A percentile compares a stretch with the other conserved stretches of the same genome.
Conservation (phyloP, 2,888 invertebrate species). For the Crepidodera aurea region DNA sequence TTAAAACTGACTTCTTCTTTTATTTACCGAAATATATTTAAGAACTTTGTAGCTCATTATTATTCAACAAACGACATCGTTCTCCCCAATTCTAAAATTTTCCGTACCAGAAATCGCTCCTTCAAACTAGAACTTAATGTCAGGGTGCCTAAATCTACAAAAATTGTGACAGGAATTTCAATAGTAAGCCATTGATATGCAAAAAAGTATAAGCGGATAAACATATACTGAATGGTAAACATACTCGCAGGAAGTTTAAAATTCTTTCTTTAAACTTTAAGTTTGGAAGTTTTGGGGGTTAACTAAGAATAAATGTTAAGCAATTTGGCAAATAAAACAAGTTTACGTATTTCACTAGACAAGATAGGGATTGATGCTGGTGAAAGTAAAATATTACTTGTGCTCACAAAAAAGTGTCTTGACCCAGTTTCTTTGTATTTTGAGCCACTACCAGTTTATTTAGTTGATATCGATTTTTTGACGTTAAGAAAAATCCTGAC, state of each 20-base stretch:
- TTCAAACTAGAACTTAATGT: slow-evolving; percentile 25
- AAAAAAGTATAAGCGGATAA: slow-evolving; percentile 27
- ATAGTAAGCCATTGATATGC: slow-evolving; percentile 24
- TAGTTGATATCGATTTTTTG: too few relatives aligned
- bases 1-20: background rate
- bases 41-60: slow-evolving; percentile 9
- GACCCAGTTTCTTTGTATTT: too few relatives aligned
- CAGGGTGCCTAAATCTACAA: slow-evolving; percentile 21
- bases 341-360: too few relatives aligned
- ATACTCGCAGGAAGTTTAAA: slow-evolving; percentile 9
- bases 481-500: too few relatives aligned
- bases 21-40: slow-evolving; percentile 8
- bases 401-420: too few relatives aligned
- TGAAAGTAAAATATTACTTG: too few relatives aligned
- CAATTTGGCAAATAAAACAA: background rate
- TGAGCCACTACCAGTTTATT: too few relatives aligned
- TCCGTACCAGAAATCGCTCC: slow-evolving; percentile 26
- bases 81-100: slow-evolving; percentile 21
- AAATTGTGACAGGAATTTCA: slow-evolving; percentile 26
- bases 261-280: slow-evolving; percentile 14
- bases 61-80: slow-evolving; percentile 14
- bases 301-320: slow-evolving; percentile 1
- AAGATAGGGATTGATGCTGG: too few relatives aligned
- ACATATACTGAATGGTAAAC: slow-evolving; percentile 28
- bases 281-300: slow-evolving; percentile 5